Conservation (phyloP, 2,888 invertebrate species). For the Meganola albula region DNA sequence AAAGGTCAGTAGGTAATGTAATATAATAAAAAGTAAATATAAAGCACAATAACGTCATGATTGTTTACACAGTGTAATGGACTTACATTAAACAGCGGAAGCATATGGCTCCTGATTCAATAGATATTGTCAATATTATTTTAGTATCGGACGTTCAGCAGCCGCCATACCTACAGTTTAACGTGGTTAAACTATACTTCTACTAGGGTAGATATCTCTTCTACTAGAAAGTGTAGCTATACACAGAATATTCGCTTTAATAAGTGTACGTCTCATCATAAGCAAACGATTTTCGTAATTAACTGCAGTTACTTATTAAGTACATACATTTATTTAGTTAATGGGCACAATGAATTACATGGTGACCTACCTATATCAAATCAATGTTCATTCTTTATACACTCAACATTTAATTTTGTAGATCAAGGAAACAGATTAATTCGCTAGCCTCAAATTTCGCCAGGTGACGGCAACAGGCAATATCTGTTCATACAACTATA, state of each 20-base stretch:
- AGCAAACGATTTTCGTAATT: too few species aligned
- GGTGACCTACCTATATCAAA: conserved; percentile 29
- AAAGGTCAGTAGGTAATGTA: too few species aligned
- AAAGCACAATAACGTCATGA: too few species aligned
- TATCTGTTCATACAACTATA: conserved; percentile 25
- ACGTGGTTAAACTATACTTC: too few species aligned
- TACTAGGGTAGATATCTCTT: too few species aligned
- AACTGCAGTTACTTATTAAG: too few species aligned
- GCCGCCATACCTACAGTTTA: too few species aligned
- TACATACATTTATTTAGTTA: too few species aligned
- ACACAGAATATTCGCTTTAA: too few species aligned
- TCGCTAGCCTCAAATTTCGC: conserved; percentile 17
- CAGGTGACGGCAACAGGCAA: conserved; percentile 23
- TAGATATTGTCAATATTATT: conserved; percentile 29
- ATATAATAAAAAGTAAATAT: too few species aligned
- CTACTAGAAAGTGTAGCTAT: too few species aligned
- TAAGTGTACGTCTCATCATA: too few species aligned
- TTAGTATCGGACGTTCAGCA: conserved; percentile 16
- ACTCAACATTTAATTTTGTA: conserved; percentile 20
- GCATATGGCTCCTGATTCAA: conserved; percentile 27
- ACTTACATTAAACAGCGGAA: conserved; percentile 25
- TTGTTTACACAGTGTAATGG: conserved; percentile 32
- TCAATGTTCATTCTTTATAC: conserved; percentile 22
- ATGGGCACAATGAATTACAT: conserved; percentile 14
- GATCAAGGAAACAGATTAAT: conserved; percentile 39